Conservation (phyloP, 2,888 invertebrate species). For the Polyommatus icarus region DNA sequence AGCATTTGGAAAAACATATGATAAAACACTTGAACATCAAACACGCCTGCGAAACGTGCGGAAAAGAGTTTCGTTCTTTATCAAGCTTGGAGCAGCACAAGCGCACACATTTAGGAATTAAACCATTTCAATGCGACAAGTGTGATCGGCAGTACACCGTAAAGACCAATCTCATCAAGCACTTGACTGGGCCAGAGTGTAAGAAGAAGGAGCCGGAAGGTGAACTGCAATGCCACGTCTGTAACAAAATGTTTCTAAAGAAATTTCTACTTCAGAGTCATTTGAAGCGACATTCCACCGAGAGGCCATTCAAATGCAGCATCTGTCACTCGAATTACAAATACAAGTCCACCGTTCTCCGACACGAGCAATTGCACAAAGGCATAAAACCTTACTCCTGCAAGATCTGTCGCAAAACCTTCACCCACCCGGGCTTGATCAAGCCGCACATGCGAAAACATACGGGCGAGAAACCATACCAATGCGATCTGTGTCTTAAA, state of each 20-base stretch:
- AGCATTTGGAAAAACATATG: constrained; percentile 40
- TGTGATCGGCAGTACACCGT: constrained; percentile 47
- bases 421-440: constrained; percentile 48
- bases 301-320: constrained; percentile 46
- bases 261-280: constrained; percentile 48
- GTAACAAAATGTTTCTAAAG: constrained; percentile 47
- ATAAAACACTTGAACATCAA: constrained; percentile 43
- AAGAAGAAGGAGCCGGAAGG: constrained; percentile 36
- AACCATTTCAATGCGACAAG: constrained; percentile 45
- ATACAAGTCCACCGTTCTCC: constrained; percentile 55
- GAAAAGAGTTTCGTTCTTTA: constrained; percentile 49
- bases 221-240: constrained; percentile 44
- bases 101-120: constrained; percentile 45
- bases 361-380: constrained; percentile 56
- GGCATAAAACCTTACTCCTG: constrained; percentile 49
- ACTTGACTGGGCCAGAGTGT: constrained; percentile 42
- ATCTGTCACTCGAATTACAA: constrained; percentile 52
- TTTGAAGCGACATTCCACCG: constrained; percentile 44
- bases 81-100: constrained; percentile 55
- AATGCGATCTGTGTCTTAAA: constrained; percentile 55
- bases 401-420: constrained; percentile 49
- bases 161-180: constrained; percentile 46
- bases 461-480: constrained; percentile 54
- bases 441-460: constrained; percentile 57
- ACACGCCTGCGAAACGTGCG: constrained; percentile 49